Base-by-base conservation (phyloP, 2,797 vertebrate genomes). In the Oreochromis mossambicus region DNA sequence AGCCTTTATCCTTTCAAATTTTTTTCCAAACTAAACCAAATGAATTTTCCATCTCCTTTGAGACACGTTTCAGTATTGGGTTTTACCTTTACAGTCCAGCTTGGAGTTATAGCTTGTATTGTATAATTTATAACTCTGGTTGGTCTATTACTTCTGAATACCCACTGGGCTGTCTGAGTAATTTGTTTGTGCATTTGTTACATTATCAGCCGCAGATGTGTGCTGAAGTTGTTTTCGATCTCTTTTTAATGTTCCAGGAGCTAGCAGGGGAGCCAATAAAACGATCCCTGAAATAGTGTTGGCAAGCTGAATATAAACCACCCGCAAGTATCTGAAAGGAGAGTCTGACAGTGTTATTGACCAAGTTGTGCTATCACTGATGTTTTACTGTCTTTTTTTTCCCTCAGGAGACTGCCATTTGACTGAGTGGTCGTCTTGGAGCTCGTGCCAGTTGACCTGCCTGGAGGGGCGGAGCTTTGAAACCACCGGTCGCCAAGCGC, bases 391-490 rank as follows among this genome's bases (percentile, higher is more conserved):
- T 78, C 17, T 52, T 14, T 36, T 26, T 73, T 15, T 66, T 11
- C 14, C 68, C 87, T 15, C 86, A 99, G 98, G 98, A 80, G 98
- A 99, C 91, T 99, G 98, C 90, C 98, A 99, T 91, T 95, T 98
- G 90, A 98, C 97, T 0, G 97, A 98, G 77, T 99, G 98, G 98
- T 99, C 98, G 0, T 92, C 95, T 26, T 99, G 98, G 98, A 99
- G 98, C 90, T 94, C 97, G 0, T 99, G 98, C 34, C 98, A 99
- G 95, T 94, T 99, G 89, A 98, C 97, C 41, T 99, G 98, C 90
- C 95, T 99, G 36, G 96, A 98, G 56, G 98, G 98, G 68, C 97
- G 98, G 87, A 98, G 97, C 90, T 99, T 99, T 3, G 98, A 99
- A 95, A 94, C 96, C 1, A 91, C 48, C 0, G 98, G 98, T 3